A percentile compares a stretch with the other conserved stretches of the same genome.
Conservation (phyloP, 2,888 invertebrate genomes). For the Machimus rusticus region DNA sequence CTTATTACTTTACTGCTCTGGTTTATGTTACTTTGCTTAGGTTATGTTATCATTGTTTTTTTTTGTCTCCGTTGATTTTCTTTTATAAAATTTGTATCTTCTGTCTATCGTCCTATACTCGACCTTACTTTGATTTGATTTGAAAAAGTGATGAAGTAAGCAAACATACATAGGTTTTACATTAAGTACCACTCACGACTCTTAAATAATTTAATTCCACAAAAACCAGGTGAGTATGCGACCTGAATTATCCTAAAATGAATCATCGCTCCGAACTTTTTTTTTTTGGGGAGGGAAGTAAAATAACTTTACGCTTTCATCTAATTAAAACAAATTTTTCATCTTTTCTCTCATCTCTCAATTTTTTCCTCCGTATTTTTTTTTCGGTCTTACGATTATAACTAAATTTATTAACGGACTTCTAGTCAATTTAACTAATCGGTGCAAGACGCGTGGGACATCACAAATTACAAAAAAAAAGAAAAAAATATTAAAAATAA, state of each 20-base stretch:
- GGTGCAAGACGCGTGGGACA: not conserved
- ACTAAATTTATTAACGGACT: slow-evolving; percentile 2
- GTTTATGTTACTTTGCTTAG: not conserved
- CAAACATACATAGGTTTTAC: slow-evolving; percentile 28
- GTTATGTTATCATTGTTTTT: not conserved
- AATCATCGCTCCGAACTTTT: not conserved
- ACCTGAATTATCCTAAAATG: not conserved
- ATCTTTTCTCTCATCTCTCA: not conserved
- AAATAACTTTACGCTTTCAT: not conserved
- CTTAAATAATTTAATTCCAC: slow-evolving; percentile 12
- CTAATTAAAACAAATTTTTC: not conserved
- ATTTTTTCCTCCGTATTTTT: not conserved
- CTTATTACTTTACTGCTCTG: slow-evolving; percentile 26
- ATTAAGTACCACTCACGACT: slow-evolving; percentile 31
- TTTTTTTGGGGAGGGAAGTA: not conserved
- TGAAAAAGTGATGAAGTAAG: slow-evolving; percentile 27
- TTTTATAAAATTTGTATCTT: slow-evolving; percentile 16
- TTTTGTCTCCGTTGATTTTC: not conserved
- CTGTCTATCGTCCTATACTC: not conserved
- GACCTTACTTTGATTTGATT: not conserved
- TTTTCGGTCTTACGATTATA: not conserved
- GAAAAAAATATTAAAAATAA: not conserved
- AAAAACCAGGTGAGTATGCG: not conserved
- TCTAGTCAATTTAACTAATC: not conserved
- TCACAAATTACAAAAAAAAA: not conserved